Percentiles rank a stretch among this genome's conserved stretches.
Conservation (phyloP, 2,888 invertebrate species). For the Trichogramma evanescens region DNA sequence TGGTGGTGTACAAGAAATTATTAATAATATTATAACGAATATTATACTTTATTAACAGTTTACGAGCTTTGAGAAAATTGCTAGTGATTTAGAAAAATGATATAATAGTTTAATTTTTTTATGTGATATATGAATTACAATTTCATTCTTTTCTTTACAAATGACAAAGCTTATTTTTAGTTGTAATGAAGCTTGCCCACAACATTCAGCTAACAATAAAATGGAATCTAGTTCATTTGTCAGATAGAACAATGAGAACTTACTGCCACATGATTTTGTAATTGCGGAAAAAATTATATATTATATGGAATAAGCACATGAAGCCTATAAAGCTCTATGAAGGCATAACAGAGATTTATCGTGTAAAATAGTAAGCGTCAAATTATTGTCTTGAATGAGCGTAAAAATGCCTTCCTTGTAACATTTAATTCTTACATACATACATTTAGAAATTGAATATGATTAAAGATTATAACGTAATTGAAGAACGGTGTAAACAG, state of each 20-base stretch:
- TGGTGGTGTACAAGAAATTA: too few species aligned
- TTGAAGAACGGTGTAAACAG: too few species aligned
- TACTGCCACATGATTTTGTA: constrained; percentile 17
- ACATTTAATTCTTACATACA: constrained; percentile 24
- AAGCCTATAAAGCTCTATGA: constrained; percentile 12
- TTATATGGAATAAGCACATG: constrained; percentile 2
- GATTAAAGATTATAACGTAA: constrained; percentile 8
- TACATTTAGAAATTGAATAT: constrained; percentile 14
- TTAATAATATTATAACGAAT: too few species aligned
- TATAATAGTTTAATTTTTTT: too few species aligned
- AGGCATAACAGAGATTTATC: neutral
- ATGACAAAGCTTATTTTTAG: neutral
- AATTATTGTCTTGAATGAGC: neutral
- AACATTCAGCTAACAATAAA: neutral
- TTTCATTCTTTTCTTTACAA: too few species aligned
- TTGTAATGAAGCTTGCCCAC: neutral
- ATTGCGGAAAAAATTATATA: neutral
- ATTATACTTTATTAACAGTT: too few species aligned
- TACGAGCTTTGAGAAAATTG: too few species aligned
- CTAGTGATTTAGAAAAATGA: too few species aligned
- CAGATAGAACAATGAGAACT: constrained; percentile 6
- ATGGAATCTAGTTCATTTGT: neutral
- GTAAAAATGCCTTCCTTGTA: constrained; percentile 33
- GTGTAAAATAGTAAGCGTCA: neutral
- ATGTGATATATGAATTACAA: too few species aligned